Percentiles rank a stretch among this genome's conserved stretches.
Conservation (phyloP, 2,797 vertebrate genomes). For the Salarias fasciatus region DNA sequence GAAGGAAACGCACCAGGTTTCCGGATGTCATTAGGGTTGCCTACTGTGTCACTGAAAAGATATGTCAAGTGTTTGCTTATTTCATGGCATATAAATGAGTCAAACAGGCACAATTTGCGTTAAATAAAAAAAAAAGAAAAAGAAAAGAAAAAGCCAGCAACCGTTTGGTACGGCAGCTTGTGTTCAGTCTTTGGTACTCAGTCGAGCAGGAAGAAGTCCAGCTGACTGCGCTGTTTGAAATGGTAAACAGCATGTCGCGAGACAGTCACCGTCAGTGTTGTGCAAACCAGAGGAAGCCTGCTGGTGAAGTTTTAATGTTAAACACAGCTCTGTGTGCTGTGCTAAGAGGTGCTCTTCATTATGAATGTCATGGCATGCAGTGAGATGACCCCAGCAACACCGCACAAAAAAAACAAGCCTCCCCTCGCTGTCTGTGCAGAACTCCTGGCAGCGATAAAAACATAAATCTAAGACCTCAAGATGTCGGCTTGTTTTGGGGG, state of each 20-base stretch:
- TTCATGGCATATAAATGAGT: constrained; percentile 15
- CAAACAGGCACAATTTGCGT: constrained; percentile 15
- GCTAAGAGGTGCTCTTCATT: constrained; percentile 72
- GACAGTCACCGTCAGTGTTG: constrained; percentile 50
- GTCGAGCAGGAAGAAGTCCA: constrained; percentile 44
- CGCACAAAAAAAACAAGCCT: constrained; percentile 47
- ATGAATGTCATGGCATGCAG: constrained; percentile 62
- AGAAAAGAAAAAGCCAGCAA: constrained; percentile 4
- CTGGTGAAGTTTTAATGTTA: constrained; percentile 71
- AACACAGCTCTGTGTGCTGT: constrained; percentile 58
- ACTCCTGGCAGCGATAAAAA: constrained; percentile 62
- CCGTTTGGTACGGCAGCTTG: background rate
- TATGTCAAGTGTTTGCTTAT: constrained; percentile 1
- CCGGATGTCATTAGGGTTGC: background rate
- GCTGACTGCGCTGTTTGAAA: constrained; percentile 59
- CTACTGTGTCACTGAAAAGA: background rate
- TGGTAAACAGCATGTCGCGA: constrained; percentile 65
- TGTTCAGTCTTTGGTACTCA: constrained; percentile 23
- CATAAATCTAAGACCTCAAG: constrained; percentile 61
- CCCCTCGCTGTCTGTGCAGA: constrained; percentile 22
- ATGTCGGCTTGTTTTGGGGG: constrained; percentile 50
- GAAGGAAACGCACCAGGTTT: background rate
- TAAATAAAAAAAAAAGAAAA: too few species aligned
- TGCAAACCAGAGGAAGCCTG: constrained; percentile 54
- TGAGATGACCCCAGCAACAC: constrained; percentile 52